phyloP scores from a whole-genome alignment of 2,113 vertebrate genomes.

The Rattus norvegicus region DNA sequence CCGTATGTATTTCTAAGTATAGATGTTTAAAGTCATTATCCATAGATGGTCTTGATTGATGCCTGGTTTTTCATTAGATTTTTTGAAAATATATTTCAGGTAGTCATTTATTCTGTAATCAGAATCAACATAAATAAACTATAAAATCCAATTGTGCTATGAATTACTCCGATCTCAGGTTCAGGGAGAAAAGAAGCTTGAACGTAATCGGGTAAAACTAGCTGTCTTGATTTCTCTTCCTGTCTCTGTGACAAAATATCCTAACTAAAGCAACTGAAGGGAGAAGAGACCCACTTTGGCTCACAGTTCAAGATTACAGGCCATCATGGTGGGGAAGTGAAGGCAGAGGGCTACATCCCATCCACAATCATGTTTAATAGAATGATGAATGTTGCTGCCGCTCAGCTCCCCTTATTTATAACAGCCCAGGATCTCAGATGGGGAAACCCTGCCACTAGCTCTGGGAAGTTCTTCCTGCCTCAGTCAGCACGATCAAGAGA shows the following conservation, averaged over 20 bases:
- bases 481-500: neutral
- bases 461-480: neutral
- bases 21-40: constrained; percentile 84
- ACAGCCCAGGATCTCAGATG: neutral
- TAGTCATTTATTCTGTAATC: constrained; percentile 81
- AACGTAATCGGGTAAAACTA: constrained; percentile 46
- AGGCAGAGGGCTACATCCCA: neutral
- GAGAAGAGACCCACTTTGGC: too few species aligned
- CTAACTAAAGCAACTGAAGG: neutral
- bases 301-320: neutral
- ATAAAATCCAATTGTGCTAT: constrained; percentile 82
- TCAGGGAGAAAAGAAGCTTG: constrained; percentile 53
- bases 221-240: neutral
- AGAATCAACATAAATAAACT: constrained; percentile 85
- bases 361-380: too few species aligned
- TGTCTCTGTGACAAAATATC: neutral
- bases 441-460: neutral
- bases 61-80: constrained; percentile 73
- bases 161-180: constrained; percentile 74
- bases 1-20: constrained; percentile 76
- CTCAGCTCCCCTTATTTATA: neutral
- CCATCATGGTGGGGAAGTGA: too few species aligned
- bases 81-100: constrained; percentile 54
- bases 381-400: too few species aligned
- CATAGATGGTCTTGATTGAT: constrained; percentile 82